Evolutionary conservation across 2,888 invertebrate species (phyloP).

Genomic region (Tholera decimalis): DNA sequence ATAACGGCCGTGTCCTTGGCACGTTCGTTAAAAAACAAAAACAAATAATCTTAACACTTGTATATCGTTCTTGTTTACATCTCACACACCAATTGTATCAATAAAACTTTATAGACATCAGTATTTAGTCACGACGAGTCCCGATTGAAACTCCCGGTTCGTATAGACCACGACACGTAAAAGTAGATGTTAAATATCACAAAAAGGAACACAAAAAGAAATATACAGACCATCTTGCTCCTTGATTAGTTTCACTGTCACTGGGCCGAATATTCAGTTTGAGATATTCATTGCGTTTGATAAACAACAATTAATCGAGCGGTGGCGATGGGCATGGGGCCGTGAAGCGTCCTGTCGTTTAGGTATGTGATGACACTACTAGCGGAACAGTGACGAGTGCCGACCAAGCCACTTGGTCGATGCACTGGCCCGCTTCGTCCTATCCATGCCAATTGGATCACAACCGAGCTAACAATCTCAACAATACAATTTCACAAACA

Average conservation of each 20-base stretch:
- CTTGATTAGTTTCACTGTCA: conserved; percentile 66
- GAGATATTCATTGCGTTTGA: conserved; percentile 59
- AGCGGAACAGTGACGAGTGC: conserved; percentile 63
- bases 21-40: conserved; percentile 24
- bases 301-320: conserved; percentile 57
- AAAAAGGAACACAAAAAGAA: conserved; percentile 12
- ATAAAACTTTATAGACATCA: conserved; percentile 22
- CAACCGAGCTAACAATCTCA: conserved; percentile 61
- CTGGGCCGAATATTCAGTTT: conserved; percentile 51
- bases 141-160: conserved; percentile 2
- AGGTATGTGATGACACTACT: conserved; percentile 71
- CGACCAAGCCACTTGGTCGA: conserved; percentile 63
- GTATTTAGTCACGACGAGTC: conserved; percentile 3
- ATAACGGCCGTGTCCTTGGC: conserved; percentile 33
- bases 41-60: conserved; percentile 22
- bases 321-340: conserved; percentile 52
- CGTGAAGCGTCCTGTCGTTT: conserved; percentile 71
- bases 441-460: conserved; percentile 75
- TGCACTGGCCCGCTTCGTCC: conserved; percentile 68
- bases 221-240: conserved; percentile 65
- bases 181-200: conserved; percentile 3
- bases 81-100: conserved; percentile 41
- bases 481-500: conserved; percentile 52
- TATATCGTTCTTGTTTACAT: conserved; percentile 37
- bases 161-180: conserved; percentile 1